Evolutionary conservation across 1,140 invertebrate genomes (phyloP).

Genomic region (Coenobita brevimanus): DNA sequence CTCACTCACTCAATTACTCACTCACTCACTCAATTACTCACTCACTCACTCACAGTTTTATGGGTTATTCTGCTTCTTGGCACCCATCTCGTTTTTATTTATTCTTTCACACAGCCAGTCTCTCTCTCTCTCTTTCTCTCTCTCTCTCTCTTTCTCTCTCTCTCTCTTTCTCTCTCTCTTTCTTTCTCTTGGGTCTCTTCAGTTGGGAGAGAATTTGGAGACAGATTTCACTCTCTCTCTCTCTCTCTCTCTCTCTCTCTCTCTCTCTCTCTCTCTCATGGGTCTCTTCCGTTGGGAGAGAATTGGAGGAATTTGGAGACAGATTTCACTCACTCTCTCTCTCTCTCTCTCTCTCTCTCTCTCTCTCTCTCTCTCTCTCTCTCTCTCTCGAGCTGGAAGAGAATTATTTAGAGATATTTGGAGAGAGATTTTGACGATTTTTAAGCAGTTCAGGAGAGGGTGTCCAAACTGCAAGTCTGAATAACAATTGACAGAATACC

Average conservation of each 20-base stretch:
- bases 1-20: too few species aligned
- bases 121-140: neutral
- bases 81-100: slow-evolving; percentile 61
- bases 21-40: too few species aligned
- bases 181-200: neutral
- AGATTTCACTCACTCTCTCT: neutral
- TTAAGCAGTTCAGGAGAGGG: too few species aligned
- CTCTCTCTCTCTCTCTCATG: neutral
- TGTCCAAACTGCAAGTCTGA: too few species aligned
- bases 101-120: too few species aligned
- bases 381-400: neutral
- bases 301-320: too few species aligned
- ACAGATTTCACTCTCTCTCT: slow-evolving; percentile 9
- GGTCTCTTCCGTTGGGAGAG: neutral
- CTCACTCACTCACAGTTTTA: neutral
- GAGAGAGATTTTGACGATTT: too few species aligned
- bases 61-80: slow-evolving; percentile 2
- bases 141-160: neutral
- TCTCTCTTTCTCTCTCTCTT: neutral
- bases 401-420: neutral
- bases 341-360: neutral
- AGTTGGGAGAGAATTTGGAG: too few species aligned
- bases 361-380: neutral
- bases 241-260: slow-evolving; percentile 1
- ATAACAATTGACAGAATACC: too few species aligned